A percentile compares a stretch with the other conserved stretches of the same genome.
Evolutionary conservation across 35 echinoderm and acorn worm genomes (phyloP).

Genomic region (Nesometra sesokonis): DNA sequence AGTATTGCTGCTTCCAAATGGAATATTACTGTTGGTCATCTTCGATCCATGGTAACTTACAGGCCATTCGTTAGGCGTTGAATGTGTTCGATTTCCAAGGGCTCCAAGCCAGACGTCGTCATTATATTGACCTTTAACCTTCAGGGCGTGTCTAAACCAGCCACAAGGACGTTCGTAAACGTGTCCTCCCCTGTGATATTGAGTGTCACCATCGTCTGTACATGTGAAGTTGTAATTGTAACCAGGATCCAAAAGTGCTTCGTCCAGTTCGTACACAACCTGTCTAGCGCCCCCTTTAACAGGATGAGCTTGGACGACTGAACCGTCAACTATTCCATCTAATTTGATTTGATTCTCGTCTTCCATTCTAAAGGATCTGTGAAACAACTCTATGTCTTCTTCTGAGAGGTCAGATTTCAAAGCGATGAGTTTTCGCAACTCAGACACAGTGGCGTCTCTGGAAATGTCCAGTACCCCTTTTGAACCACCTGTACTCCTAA

Average conservation of each 20-base stretch:
- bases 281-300: not conserved
- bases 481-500: not conserved
- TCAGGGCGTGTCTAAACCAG: constrained; percentile 1
- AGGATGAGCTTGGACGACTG: not conserved
- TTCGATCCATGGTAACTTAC: constrained; percentile 12
- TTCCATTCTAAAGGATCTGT: not conserved
- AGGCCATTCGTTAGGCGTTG: constrained; percentile 5
- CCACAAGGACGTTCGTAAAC: constrained; percentile 1
- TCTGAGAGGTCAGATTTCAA: not conserved
- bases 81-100: not conserved
- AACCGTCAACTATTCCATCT: not conserved
- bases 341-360: not conserved
- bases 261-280: constrained; percentile 3
- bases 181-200: not conserved
- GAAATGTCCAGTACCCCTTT: not conserved
- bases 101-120: constrained; percentile 11
- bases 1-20: not conserved
- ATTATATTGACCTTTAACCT: constrained; percentile 11
- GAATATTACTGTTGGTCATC: not conserved
- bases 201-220: not conserved
- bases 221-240: constrained; percentile 10
- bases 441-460: not conserved
- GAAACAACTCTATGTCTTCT: not conserved
- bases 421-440: not conserved
- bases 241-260: not conserved